Evolutionary conservation across 2,888 invertebrate species (phyloP).

Genomic region (Lacanobia wlatinum): DNA sequence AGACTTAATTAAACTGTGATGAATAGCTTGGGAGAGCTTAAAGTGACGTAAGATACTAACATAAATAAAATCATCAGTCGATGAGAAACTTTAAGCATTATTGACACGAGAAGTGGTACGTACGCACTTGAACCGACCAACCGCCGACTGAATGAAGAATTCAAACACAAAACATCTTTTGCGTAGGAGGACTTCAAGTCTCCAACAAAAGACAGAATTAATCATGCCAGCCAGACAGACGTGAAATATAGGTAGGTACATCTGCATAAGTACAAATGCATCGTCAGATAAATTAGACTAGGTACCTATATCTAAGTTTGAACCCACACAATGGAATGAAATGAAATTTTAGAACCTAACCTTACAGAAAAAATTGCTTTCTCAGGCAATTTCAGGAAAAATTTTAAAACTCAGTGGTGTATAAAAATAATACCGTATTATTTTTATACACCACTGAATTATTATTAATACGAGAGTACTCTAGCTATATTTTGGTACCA

Average conservation of each 20-base stretch:
- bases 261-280: constrained; percentile 3
- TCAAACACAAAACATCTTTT: constrained; percentile 34
- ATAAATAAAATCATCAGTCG: not conserved
- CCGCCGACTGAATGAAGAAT: constrained; percentile 24
- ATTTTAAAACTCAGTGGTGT: not conserved
- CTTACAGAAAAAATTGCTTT: not conserved
- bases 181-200: constrained; percentile 25
- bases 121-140: constrained; percentile 7
- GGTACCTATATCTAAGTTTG: not conserved
- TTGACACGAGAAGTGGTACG: constrained; percentile 6
- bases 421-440: constrained; percentile 9
- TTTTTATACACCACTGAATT: too few relatives aligned
- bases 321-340: not conserved
- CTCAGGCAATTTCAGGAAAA: not conserved
- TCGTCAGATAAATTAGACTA: constrained; percentile 6
- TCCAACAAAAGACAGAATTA: constrained; percentile 48
- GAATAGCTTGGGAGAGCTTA: not conserved
- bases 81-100: constrained; percentile 9
- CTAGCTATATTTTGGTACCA: not conserved
- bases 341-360: not conserved
- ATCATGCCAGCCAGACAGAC: constrained; percentile 42
- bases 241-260: constrained; percentile 6
- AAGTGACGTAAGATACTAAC: not conserved
- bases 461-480: too few relatives aligned
- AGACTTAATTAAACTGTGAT: constrained; percentile 13